Evolutionary conservation across 2,888 invertebrate genomes (phyloP).

Genomic region (Panopea generosa): DNA sequence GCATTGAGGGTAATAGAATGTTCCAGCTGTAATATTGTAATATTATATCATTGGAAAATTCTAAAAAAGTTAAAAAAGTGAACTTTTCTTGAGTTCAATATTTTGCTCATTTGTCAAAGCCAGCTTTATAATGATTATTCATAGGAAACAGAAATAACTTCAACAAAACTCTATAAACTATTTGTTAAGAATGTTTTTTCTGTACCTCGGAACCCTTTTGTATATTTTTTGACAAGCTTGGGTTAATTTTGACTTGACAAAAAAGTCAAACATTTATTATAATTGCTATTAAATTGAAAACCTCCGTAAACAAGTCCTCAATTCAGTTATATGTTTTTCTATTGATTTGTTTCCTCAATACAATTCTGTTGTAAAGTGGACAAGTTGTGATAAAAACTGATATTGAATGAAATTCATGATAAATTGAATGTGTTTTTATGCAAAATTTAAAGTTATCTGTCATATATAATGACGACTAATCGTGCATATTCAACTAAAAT

Average conservation of each 20-base stretch:
- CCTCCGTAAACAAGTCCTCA: constrained; percentile 20
- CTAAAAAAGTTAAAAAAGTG: too few relatives aligned
- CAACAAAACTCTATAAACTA: too few relatives aligned
- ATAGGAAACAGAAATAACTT: too few relatives aligned
- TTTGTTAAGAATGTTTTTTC: too few relatives aligned
- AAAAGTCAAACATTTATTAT: constrained; percentile 45
- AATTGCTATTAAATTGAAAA: constrained; percentile 34
- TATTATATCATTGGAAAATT: too few relatives aligned
- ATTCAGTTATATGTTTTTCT: constrained; percentile 29
- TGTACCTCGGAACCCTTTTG: too few relatives aligned
- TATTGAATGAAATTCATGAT: neutral
- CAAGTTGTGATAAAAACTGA: neutral
- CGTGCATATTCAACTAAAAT: neutral
- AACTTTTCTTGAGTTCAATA: too few relatives aligned
- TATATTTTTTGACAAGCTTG: neutral
- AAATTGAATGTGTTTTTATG: neutral
- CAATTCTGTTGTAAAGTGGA: neutral
- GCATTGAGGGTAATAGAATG: too few relatives aligned
- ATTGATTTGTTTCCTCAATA: constrained; percentile 12
- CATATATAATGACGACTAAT: neutral
- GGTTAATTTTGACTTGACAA: constrained; percentile 3
- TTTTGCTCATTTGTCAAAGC: too few relatives aligned
- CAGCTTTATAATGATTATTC: too few relatives aligned
- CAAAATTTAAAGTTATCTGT: constrained; percentile 1
- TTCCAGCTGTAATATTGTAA: too few relatives aligned